Percentiles rank a stretch among this genome's conserved stretches.
phyloP scores from a whole-genome alignment of 2,113 vertebrate genomes.

The Ameiurus melas region DNA sequence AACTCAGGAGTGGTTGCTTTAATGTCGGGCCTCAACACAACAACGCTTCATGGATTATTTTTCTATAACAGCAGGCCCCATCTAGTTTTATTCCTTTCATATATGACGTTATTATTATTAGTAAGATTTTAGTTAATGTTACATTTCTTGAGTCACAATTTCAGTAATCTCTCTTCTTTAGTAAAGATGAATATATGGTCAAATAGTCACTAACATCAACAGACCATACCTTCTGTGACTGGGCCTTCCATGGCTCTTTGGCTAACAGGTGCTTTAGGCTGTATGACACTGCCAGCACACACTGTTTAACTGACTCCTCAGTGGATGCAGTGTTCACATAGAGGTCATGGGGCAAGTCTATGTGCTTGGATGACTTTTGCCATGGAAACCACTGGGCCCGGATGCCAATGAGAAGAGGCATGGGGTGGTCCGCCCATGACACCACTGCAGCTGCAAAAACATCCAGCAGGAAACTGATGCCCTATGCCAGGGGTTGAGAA shows the following conservation, averaged over 20 bases:
- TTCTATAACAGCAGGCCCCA: not conserved
- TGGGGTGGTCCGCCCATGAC: conserved; percentile 83
- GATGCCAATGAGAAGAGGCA: conserved; percentile 85
- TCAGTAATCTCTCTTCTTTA: not conserved
- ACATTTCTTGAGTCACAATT: not conserved
- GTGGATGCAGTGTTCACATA: conserved; percentile 68
- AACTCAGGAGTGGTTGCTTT: not conserved
- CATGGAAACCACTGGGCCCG: conserved; percentile 79
- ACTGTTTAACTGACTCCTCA: conserved; percentile 68
- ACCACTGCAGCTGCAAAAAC: conserved; percentile 83
- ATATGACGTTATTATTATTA: not conserved
- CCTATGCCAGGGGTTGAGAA: conserved; percentile 64
- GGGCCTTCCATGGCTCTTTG: conserved; percentile 90
- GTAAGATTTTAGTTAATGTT: not conserved
- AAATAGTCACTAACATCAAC: not conserved
- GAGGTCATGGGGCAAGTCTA: conserved; percentile 50
- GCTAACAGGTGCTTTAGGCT: conserved; percentile 80
- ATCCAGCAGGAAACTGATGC: conserved; percentile 82
- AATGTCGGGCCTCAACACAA: not conserved
- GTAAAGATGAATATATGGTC: not conserved
- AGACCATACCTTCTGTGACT: conserved; percentile 80
- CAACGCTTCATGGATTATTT: not conserved
- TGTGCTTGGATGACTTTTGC: conserved; percentile 57
- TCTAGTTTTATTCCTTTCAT: not conserved
- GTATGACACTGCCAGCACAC: conserved; percentile 75